Base-by-base conservation (phyloP, 2,113 vertebrate species). In the Turnix velox region DNA sequence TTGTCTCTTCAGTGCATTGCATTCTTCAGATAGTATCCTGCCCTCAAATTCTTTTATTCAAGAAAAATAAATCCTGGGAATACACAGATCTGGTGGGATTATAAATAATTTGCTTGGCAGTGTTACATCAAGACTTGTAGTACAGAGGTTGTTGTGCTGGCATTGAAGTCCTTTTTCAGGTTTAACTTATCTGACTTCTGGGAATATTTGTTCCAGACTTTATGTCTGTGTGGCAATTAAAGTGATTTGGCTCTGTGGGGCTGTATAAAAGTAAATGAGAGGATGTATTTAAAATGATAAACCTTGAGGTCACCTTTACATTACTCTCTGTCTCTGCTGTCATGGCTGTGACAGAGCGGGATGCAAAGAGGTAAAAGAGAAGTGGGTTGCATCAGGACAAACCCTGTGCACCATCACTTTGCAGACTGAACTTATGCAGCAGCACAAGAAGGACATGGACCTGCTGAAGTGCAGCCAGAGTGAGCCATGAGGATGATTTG, bases 351-450 rank as follows among this genome's bases (percentile, higher is more conserved):
- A 49, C 42, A 48, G 28, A 45, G 62, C 9, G 17, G 40, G 52
- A 61, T 46, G 10, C 9, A 25, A 66, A 66, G 49, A 65, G 19
- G 12, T 69, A 42, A n/a, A n/a, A 66, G 59, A 31, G 18, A 42
- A 33, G 16, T 1, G 0, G 30, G 58, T 22, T 72, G 31, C 1
- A 1, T 15, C 3, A 12, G 80, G 72, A 86, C 73, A 83, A 80
- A 22, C 6, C 31, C 48, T 7, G 0, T 1, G 0, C 4, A 52
- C 48, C 28, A 30, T 35, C 20, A 16, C 48, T 82, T 55, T 87
- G 13, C n/a, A 25, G 18, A 19, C 9, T 28, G 18, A 74, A n/a
- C 48, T 24, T n/a, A n/a, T n/a, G n/a, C n/a, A n/a, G n/a, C n/a
- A n/a, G n/a, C n/a, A n/a, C n/a, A n/a, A n/a, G n/a, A n/a, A n/a